Evolutionary conservation across 2,113 vertebrate genomes (phyloP), one percentile per base, ranked within the genome.

Genomic region (Gymnarchus niloticus): DNA sequence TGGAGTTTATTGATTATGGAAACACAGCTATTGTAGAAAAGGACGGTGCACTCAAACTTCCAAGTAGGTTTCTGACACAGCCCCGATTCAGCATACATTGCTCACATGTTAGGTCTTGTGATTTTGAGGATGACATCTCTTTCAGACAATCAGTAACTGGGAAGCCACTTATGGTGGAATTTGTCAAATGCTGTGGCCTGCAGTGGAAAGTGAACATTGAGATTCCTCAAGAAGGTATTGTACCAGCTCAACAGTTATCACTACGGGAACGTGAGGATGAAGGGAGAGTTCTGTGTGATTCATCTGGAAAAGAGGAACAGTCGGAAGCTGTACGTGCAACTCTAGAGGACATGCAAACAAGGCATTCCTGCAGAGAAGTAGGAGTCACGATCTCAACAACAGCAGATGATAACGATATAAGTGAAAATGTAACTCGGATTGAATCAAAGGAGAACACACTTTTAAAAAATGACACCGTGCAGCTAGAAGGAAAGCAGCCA

Each of bases 1-100:
- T 97, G n/a, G 95, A 97, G 87, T 97, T 97, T 89, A 91, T 98
- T 88, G 97, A 98, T 90, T 97, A 96, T 88, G 97, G 96, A 85
- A 97, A 97, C 85, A 56, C 88, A 2, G 91, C 91, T 69, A 80
- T 91, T 41, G 88, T 96, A 37, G 89, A 83, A 81, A 90, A 65
- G 19, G 94, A 93, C 57, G 95, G 95, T 86, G 91, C 95, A 44
- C 92, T 85, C 83, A 87, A 83, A 83, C 88, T 98, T 83, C 88
- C 92, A 14, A 86, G 87, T 6, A 88, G 90, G 44, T 95, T 94
- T 87, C 90, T 95, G 88, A 88, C 86, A 84, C 84, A 94, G 46
- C 94, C 95, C 0, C 94, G 92, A 85, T 91, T 97, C 51, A 94
- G 95, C 87, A 91, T 95, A 84, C 87, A 88, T 23, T 97, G 95